A percentile compares a stretch with the other conserved stretches of the same genome.
Evolutionary conservation across 1,140 invertebrate genomes (phyloP).

Genomic region (Ceratitis capitata): DNA sequence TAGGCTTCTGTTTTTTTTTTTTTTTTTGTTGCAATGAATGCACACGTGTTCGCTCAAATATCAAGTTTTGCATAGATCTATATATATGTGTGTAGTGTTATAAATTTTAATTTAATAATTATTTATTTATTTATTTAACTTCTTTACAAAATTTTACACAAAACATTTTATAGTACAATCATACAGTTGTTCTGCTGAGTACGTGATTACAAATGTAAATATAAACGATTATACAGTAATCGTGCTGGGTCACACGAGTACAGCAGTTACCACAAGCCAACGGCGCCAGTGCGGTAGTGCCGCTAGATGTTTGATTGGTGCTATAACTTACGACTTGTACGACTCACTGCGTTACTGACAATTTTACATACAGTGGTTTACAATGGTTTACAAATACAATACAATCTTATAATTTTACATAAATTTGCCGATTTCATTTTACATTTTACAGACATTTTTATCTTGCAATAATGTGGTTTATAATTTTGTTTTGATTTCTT

Average conservation of each 20-base stretch:
- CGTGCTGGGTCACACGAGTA: not conserved
- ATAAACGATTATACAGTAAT: not conserved
- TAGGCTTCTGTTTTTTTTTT: no score
- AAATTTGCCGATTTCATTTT: not conserved
- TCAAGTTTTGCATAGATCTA: no score
- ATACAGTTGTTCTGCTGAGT: not conserved
- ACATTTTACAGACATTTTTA: not conserved
- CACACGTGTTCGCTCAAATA: no score
- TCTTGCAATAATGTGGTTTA: not conserved
- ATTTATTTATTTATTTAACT: not conserved
- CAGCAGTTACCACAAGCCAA: not conserved
- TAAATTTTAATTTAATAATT: conserved; percentile 32
- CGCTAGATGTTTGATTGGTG: no score
- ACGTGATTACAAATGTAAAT: not conserved
- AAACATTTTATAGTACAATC: conserved; percentile 21
- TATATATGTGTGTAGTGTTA: no score
- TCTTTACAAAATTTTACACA: conserved; percentile 44
- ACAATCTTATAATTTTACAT: conserved; percentile 21
- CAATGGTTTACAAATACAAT: conserved; percentile 30
- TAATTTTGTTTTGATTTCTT: not conserved
- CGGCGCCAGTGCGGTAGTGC: no score
- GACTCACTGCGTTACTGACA: not conserved
- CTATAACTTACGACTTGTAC: no score
- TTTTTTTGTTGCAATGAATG: no score
- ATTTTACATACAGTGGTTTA: conserved; percentile 1